Base-by-base conservation (phyloP, 2,888 invertebrate species). In the Folsomia candida region DNA sequence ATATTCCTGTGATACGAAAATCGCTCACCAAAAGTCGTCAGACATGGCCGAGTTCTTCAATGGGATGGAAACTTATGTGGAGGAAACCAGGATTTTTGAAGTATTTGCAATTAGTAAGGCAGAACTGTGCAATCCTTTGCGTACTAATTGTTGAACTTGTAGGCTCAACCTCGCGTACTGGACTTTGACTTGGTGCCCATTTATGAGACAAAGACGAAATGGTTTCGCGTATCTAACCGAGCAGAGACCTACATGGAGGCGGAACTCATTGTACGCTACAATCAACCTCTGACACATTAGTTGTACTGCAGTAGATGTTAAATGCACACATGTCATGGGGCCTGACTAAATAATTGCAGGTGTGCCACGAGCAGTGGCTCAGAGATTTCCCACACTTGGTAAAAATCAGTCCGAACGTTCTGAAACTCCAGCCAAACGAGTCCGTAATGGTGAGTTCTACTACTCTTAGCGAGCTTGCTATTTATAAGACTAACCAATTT, bases 171-270 rank as follows among this genome's bases (percentile, higher is more conserved):
- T 14, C n/a, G 25, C 20, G 1, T 26, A 18, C 28, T 77, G 9
- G 75, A 78, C 28, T 77, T 78, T 69, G 78, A 71, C 11, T 18
- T 74, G 61, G 70, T 78, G n/a, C 72, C 71, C 60, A 76, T 78
- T 11, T 78, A 72, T 54, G 69, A 74, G 20, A 59, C 74, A 9
- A 69, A 75, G 24, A 71, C 69, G 20, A 72, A 67, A 64, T 27
- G 51, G 3, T 73, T 75, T 20, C 69, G 51, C 0, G 59, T 78
- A 11, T 69, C 54, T 9, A 78, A 78, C 54, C 57, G 71, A 4
- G 76, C 76, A n/a, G 67, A 63, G 1, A 62, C 69, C 11, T 24
- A 51, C 9, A 69, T 74, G 1, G 62, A 60, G 27, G 76, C 74
- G 2, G 67, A 74, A 26, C 67, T 77, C 6, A 60, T 68, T 26